These are phyloP conservation scores for Coleophora deauratella DNA, from an alignment of 2,888 invertebrate species.

Conservation along the genomic window DNA sequence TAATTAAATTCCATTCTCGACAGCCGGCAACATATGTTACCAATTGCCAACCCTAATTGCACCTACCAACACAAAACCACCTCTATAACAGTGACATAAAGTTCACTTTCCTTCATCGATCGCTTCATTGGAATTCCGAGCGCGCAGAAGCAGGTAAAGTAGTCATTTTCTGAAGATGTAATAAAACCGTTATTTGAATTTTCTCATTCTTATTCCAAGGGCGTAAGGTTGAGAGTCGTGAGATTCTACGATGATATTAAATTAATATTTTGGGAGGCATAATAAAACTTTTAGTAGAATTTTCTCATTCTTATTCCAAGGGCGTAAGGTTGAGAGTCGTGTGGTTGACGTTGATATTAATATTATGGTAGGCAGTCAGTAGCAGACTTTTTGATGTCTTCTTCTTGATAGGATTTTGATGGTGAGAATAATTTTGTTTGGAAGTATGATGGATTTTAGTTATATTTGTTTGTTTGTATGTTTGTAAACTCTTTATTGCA, in stretches of 20 bases:
- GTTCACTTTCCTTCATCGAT: not conserved
- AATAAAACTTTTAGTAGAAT: too few species aligned
- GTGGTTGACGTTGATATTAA: too few species aligned
- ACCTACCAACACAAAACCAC: slow-evolving; percentile 8
- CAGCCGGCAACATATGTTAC: slow-evolving; percentile 67
- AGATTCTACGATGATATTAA: too few species aligned
- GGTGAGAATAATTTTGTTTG: slow-evolving; percentile 5
- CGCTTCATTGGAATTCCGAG: not conserved
- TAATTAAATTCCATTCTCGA: slow-evolving; percentile 77
- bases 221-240: not conserved
- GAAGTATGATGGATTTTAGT: too few species aligned
- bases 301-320: not conserved
- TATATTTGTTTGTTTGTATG: too few species aligned
- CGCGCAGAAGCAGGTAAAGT: not conserved
- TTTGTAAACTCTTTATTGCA: too few species aligned
- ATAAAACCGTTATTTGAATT: too few species aligned
- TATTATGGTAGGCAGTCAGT: too few species aligned
- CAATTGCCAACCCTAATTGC: slow-evolving; percentile 33
- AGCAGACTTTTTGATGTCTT: too few species aligned
- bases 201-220: not conserved
- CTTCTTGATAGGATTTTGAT: slow-evolving; percentile 18
- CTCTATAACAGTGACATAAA: slow-evolving; percentile 10
- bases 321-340: not conserved
- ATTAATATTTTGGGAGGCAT: too few species aligned
- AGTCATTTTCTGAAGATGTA: too few species aligned